phyloP scores from a whole-genome alignment of 2,888 invertebrate species.

The Suillia variegata region DNA sequence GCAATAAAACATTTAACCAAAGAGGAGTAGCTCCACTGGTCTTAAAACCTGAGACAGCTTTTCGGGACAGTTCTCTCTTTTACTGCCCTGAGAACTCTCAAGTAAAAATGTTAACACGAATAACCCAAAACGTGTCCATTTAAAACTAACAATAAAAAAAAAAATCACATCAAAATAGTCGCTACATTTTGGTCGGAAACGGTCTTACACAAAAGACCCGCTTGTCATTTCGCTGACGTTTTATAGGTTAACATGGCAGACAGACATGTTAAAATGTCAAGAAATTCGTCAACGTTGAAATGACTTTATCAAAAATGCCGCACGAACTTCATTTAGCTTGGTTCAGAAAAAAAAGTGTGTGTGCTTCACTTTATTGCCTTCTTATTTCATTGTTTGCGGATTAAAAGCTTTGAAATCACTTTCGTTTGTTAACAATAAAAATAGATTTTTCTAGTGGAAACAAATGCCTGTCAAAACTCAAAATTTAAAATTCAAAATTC shows the following conservation, averaged over 20 bases:
- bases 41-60: no score
- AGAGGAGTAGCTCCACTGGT: no score
- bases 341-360: no score
- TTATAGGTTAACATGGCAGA: conserved; percentile 1
- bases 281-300: not conserved
- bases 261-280: not conserved
- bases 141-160: no score
- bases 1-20: no score
- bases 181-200: not conserved
- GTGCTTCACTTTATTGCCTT: not conserved
- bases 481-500: no score
- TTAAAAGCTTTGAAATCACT: no score
- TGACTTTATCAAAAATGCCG: not conserved
- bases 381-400: not conserved
- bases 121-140: not conserved
- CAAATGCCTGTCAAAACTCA: no score
- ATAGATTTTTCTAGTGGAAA: not conserved
- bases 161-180: not conserved
- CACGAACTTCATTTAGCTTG: no score
- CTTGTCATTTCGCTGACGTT: not conserved
- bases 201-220: not conserved
- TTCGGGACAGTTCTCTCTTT: not conserved
- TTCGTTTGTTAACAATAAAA: not conserved
- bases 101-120: not conserved
- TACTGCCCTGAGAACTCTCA: not conserved